A percentile compares a stretch with the other conserved stretches of the same genome.
Conservation (phyloP, 2,888 invertebrate species). For the Lydus trimaculatus region DNA sequence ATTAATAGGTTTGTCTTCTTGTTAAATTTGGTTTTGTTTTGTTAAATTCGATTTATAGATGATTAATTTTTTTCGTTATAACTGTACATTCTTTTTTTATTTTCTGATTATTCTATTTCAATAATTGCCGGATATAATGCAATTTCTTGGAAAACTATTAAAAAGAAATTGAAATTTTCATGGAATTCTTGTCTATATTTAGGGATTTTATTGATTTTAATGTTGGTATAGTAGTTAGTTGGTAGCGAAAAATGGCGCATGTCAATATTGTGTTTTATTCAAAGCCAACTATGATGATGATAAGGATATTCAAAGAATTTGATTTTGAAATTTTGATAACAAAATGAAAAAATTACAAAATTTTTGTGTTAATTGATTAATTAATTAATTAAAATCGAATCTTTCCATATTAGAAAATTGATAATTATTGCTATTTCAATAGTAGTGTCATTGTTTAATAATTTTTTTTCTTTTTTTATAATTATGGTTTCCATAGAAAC, state of each 20-base stretch:
- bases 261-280: too few species aligned
- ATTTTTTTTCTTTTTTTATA: not conserved
- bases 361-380: too few species aligned
- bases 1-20: too few species aligned
- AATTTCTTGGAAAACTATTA: not conserved
- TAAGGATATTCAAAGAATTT: too few species aligned
- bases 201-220: constrained; percentile 1
- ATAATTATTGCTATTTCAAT: not conserved
- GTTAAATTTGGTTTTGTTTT: too few species aligned
- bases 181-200: not conserved
- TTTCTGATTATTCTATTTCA: not conserved
- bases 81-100: not conserved
- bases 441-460: not conserved
- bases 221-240: too few species aligned
- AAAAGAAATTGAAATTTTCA: not conserved
- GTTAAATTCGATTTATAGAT: not conserved
- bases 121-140: not conserved
- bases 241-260: too few species aligned
- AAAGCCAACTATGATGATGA: too few species aligned
- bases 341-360: too few species aligned
- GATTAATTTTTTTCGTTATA: not conserved
- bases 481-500: not conserved
- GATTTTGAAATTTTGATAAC: too few species aligned
- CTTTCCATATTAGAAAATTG: not conserved
- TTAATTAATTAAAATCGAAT: too few species aligned